Conservation (phyloP, 2,797 vertebrate species). For the Iguana delicatissima region DNA sequence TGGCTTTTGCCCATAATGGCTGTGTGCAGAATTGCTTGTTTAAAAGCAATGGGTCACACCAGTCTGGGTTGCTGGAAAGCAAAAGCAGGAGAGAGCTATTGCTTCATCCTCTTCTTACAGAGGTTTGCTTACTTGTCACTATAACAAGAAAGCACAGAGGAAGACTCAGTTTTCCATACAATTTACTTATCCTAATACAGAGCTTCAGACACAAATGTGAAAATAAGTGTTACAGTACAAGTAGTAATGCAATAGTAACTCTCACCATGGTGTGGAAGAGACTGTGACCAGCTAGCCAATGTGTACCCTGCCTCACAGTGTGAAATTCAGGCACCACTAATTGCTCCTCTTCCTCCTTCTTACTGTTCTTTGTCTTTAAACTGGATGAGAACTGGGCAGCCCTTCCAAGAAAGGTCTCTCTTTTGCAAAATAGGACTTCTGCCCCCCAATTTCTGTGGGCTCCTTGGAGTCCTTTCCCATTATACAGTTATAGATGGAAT, state of each 20-base stretch:
- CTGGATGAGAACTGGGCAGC: too few relatives aligned
- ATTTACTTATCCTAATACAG: not conserved
- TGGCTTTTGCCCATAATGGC: not conserved
- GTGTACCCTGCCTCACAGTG: too few relatives aligned
- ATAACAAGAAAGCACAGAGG: not conserved
- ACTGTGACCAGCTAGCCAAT: too few relatives aligned
- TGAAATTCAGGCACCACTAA: not conserved
- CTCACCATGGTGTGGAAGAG: too few relatives aligned
- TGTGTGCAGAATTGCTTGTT: not conserved
- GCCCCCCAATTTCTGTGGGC: not conserved
- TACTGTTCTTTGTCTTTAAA: not conserved
- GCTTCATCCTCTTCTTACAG: too few relatives aligned
- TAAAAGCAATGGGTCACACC: not conserved
- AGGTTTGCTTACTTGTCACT: too few relatives aligned
- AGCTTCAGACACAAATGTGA: not conserved
- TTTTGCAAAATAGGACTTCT: not conserved
- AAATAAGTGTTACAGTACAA: not conserved
- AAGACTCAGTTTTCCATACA: not conserved
- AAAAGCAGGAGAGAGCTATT: too few relatives aligned
- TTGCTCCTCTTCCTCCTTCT: not conserved
- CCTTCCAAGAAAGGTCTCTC: not conserved
- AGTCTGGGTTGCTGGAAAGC: not conserved
- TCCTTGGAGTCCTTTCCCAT: too few relatives aligned
- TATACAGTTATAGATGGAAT: too few relatives aligned
- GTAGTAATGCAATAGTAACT: not conserved